Evolutionary conservation across 2,113 vertebrate genomes (phyloP), one percentile per base, ranked within the genome.

Genomic region (Solenodon paradoxus): DNA sequence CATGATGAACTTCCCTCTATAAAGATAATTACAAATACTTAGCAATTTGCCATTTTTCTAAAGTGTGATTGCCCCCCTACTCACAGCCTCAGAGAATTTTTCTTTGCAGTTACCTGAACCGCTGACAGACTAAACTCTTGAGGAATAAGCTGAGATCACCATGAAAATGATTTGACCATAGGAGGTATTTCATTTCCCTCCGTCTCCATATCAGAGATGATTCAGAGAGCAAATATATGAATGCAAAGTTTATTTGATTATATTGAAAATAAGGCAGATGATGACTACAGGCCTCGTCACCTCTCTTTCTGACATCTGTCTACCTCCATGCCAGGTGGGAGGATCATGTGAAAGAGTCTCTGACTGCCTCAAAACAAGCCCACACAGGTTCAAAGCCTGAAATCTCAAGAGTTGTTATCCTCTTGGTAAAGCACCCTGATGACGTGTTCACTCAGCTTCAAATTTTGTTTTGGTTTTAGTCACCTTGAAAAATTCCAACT

Each of bases 171-270:
- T 35, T 38, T 81, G 71, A 81, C 71, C 20, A 47, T 64, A 83
- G 64, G 2, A 68, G 68, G 49, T 84, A 94, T 84, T 95, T 94
- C 66, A 92, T 93, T 88, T 94, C 49, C 63, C n/a, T 78, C 47
- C 40, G 66, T 64, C 45, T 94, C 49, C 42, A 71, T 17, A 78
- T 59, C 10, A 53, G 59, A 13, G 19, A 90, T 79, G 45, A 63
- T 79, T 90, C 30, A 72, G 49, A 55, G 80, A 75, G 45, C 38
- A 30, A 13, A 19, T 85, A 88, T 42, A 49, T 68, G 59, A 81
- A 16, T 59, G 13, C 59, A 77, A 28, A 1, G 1, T 94, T 89
- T 86, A 79, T 96, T 97, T 92, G 92, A 96, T 69, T 92, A 7
- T 68, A 24, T 7, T 84, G 71, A 75, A 94, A 88, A 94, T n/a